Conservation (phyloP, 2,888 invertebrate genomes). For the Acronicta aceris region DNA sequence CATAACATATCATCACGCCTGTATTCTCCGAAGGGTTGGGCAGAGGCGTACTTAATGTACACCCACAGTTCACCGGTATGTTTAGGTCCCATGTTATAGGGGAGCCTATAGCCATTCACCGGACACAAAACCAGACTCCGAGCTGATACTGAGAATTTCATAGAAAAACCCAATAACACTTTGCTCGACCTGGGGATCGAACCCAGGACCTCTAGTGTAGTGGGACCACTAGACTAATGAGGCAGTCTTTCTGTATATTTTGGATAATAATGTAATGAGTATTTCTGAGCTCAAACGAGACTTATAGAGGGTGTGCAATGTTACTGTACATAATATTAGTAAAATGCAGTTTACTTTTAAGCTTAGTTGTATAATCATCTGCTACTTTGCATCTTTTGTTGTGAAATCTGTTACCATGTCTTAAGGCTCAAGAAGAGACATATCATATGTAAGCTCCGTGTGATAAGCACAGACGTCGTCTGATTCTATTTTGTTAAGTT, state of each 20-base stretch:
- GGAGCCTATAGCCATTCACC: too few species aligned
- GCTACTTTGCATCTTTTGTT: conserved; percentile 62
- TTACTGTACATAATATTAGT: conserved; percentile 78
- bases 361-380: conserved; percentile 56
- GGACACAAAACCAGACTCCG: too few species aligned
- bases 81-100: too few species aligned
- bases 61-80: too few species aligned
- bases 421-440: conserved; percentile 84
- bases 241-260: conserved; percentile 75
- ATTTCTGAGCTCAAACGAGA: conserved; percentile 61
- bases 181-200: too few species aligned
- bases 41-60: too few species aligned
- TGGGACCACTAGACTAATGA: too few species aligned
- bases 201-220: too few species aligned
- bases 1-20: too few species aligned
- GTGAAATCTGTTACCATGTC: conserved; percentile 80
- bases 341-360: conserved; percentile 74
- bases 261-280: conserved; percentile 55
- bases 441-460: conserved; percentile 75
- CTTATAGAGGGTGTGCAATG: conserved; percentile 71
- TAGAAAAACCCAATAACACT: too few species aligned
- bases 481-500: conserved; percentile 62
- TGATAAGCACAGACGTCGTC: conserved; percentile 66
- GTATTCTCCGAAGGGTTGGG: too few species aligned
- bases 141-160: too few species aligned